These are phyloP conservation scores for Melanogrammus aeglefinus DNA, from an alignment of 2,797 vertebrate genomes.

Conservation along the genomic window DNA sequence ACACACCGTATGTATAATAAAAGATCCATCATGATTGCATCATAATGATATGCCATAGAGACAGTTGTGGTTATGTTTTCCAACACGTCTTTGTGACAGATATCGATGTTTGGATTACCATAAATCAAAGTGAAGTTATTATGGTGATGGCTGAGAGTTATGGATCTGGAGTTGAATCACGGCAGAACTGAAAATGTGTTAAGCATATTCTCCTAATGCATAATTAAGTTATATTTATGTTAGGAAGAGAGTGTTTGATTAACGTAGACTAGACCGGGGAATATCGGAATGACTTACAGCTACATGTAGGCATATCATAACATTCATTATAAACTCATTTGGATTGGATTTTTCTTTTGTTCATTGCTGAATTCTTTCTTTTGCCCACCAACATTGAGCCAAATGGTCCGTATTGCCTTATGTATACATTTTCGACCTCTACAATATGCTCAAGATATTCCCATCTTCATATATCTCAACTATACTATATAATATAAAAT, in stretches of 20 bases:
- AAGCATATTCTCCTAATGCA: not conserved
- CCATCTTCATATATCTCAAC: not conserved
- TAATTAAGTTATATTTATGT: not conserved
- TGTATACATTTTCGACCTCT: not conserved
- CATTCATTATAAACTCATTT: not conserved
- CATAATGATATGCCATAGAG: not conserved
- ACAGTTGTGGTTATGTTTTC: slow-evolving; percentile 5
- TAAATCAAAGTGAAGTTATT: slow-evolving; percentile 5
- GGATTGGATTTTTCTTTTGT: not conserved
- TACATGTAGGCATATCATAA: not conserved
- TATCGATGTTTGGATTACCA: not conserved
- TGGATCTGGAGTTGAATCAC: not conserved
- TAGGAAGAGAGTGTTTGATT: not conserved
- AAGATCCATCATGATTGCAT: not conserved
- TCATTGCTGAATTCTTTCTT: not conserved
- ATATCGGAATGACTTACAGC: not conserved
- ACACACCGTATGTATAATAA: not conserved
- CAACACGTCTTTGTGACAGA: slow-evolving; percentile 1
- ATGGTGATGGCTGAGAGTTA: not conserved
- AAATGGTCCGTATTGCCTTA: not conserved
- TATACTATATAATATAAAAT: not conserved
- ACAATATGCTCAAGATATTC: too few relatives aligned
- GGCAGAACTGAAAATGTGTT: not conserved
- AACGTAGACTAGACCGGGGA: not conserved
- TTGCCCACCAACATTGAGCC: not conserved